These are phyloP conservation scores for Cerceris ruficornis DNA, from an alignment of 2,888 invertebrate genomes.

Conservation along the genomic window DNA sequence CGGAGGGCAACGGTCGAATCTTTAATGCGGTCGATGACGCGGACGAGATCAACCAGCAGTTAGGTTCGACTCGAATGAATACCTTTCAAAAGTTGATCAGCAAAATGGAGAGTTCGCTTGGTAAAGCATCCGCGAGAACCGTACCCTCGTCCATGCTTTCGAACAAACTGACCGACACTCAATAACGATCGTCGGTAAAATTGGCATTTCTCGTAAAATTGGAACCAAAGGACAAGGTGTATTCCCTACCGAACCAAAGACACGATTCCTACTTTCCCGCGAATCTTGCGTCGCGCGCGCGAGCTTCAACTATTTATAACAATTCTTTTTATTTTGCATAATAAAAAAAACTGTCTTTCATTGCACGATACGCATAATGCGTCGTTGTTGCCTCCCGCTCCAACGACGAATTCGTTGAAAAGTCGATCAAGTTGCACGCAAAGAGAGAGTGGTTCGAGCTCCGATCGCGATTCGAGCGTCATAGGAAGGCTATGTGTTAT, in stretches of 20 bases:
- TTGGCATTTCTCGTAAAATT: not conserved
- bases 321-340: slow-evolving; percentile 25
- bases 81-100: slow-evolving; percentile 75
- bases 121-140: slow-evolving; percentile 51
- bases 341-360: slow-evolving; percentile 29
- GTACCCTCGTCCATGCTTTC: slow-evolving; percentile 20
- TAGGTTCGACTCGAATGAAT: slow-evolving; percentile 61
- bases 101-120: slow-evolving; percentile 74
- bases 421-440: too few species aligned
- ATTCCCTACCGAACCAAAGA: slow-evolving; percentile 27
- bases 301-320: slow-evolving; percentile 20
- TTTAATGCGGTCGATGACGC: slow-evolving; percentile 40
- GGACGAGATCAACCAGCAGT: slow-evolving; percentile 54
- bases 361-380: not conserved
- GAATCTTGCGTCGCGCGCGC: not conserved
- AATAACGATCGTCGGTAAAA: not conserved
- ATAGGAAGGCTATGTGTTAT: not conserved
- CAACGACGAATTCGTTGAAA: too few species aligned
- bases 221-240: not conserved
- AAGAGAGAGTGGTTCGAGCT: too few species aligned
- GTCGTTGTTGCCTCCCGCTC: too few species aligned
- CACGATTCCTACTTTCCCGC: slow-evolving; percentile 8
- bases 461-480: not conserved
- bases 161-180: slow-evolving; percentile 36
- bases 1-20: slow-evolving; percentile 30